phyloP scores from a whole-genome alignment of 2,113 vertebrate genomes.

The Notarius quadriscutis region DNA sequence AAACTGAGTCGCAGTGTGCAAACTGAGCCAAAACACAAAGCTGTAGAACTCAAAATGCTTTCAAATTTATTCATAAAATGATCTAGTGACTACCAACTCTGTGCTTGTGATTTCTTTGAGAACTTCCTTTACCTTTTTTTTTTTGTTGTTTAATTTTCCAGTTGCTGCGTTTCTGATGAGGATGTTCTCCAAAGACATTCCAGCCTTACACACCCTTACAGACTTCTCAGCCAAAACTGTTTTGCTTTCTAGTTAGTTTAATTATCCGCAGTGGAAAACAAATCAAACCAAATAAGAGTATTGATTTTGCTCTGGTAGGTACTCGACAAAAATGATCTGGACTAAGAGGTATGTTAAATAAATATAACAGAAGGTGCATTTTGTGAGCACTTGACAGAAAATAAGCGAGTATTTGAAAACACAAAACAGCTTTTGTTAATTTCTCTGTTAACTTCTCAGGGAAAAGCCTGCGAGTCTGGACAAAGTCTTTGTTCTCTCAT shows the following conservation, averaged over 20 bases:
- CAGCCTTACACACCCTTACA: not conserved
- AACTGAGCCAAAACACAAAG: too few relatives aligned
- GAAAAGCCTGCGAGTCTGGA: not conserved
- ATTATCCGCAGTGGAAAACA: not conserved
- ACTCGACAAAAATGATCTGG: not conserved
- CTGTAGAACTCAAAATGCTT: not conserved
- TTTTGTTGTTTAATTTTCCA: not conserved
- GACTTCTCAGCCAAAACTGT: not conserved
- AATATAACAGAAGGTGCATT: not conserved
- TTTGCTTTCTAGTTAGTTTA: not conserved
- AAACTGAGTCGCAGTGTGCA: too few relatives aligned
- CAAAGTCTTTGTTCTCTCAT: not conserved
- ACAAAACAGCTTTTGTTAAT: not conserved
- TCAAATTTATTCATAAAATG: not conserved
- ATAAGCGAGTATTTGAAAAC: not conserved
- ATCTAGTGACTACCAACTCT: not conserved
- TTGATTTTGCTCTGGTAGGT: not conserved
- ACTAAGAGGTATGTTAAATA: not conserved
- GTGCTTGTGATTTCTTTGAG: not conserved
- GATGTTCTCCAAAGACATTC: not conserved
- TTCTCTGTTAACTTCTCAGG: not conserved
- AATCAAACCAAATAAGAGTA: not conserved
- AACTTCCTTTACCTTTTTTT: too few relatives aligned
- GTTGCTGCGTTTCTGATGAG: not conserved
- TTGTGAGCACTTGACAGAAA: not conserved